Conservation (phyloP, 1,140 invertebrate genomes). For the Anagrus nilaparvatae region DNA sequence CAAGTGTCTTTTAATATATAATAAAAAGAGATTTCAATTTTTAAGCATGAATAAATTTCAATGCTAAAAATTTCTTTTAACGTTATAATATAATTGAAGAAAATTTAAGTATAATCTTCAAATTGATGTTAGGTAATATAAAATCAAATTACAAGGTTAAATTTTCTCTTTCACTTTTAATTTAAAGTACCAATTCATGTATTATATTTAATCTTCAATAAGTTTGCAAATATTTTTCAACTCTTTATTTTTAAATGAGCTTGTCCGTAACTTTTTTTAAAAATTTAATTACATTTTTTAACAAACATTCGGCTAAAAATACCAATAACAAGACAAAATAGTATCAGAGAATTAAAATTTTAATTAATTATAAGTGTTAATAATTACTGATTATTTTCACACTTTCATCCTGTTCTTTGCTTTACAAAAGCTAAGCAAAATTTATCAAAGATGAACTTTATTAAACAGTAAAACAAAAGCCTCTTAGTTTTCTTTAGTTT, state of each 20-base stretch:
- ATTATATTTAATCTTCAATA: background rate
- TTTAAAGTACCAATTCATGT: conserved; percentile 8
- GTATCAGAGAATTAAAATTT: too few relatives aligned
- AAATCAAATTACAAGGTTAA: conserved; percentile 12
- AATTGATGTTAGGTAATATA: too few relatives aligned
- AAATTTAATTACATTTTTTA: too few relatives aligned
- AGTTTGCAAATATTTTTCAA: background rate
- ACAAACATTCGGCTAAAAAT: too few relatives aligned
- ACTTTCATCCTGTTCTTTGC: too few relatives aligned
- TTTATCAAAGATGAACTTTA: too few relatives aligned
- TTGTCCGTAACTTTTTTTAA: background rate
- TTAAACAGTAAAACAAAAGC: too few relatives aligned
- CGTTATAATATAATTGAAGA: background rate
- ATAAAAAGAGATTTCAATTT: background rate
- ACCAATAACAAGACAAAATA: background rate
- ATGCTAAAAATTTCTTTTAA: conserved; percentile 1
- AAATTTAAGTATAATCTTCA: too few relatives aligned
- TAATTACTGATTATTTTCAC: too few relatives aligned
- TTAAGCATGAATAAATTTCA: background rate
- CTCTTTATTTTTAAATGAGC: background rate
- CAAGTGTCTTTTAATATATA: background rate
- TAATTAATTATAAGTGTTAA: too few relatives aligned
- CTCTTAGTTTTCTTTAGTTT: too few relatives aligned
- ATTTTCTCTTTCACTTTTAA: conserved; percentile 8
- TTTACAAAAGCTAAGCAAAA: too few relatives aligned